Conservation (phyloP, 2,888 invertebrate species). For the Melinopterus prodromus region DNA sequence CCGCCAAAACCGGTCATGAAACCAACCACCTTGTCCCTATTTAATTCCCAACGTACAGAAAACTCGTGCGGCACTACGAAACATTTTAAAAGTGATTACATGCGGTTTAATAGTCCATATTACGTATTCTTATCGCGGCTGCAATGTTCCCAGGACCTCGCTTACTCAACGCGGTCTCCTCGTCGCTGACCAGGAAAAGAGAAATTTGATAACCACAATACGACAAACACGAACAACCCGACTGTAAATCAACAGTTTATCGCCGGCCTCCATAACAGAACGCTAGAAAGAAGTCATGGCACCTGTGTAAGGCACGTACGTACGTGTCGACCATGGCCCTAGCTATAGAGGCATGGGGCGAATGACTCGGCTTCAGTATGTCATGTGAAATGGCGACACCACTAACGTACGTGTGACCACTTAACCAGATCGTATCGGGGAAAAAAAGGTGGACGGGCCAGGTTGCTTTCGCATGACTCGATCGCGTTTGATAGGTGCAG, state of each 20-base stretch:
- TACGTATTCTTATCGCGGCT: not conserved
- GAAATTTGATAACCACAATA: not conserved
- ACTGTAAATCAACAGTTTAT: not conserved
- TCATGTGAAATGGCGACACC: not conserved
- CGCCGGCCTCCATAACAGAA: not conserved
- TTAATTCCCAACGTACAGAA: not conserved
- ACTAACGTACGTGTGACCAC: not conserved
- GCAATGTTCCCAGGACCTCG: not conserved
- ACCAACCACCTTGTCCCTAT: not conserved
- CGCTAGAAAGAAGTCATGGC: not conserved
- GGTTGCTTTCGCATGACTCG: not conserved
- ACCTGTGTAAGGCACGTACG: not conserved
- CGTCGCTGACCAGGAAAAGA: not conserved
- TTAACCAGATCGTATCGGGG: not conserved
- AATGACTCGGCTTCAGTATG: not conserved
- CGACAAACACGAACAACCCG: not conserved
- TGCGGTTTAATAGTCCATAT: not conserved
- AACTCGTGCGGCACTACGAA: not conserved
- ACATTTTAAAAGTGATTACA: not conserved
- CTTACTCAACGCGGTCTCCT: not conserved
- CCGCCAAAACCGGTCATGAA: too few relatives aligned
- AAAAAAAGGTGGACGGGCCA: not conserved
- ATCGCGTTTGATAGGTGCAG: conserved; percentile 4
- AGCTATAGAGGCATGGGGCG: not conserved
- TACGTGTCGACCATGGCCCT: not conserved